Base-by-base conservation (phyloP, 2,113 vertebrate species). In the Lota lota region DNA sequence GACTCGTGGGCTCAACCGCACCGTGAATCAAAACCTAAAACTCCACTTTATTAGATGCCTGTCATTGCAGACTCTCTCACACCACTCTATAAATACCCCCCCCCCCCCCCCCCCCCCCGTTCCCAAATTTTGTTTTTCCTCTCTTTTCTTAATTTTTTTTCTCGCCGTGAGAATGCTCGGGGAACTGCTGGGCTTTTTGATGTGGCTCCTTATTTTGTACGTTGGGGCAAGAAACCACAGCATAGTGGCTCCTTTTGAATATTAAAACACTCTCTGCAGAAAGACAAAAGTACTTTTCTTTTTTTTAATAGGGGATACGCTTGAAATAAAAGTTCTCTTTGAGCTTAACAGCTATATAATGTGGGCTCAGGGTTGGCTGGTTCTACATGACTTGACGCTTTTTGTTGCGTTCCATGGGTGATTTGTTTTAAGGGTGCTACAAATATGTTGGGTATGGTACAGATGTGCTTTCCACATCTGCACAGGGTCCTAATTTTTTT, bases 151-250 rank as follows among this genome's bases (percentile, higher is more conserved):
- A 76, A 76, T 82, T 83, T 81, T 87, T 85, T 85, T 77, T 88
- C 70, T 76, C 77, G 79, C 85, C 86, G 90, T 89, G 88, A 90
- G 91, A 92, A 91, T 91, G 87, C 83, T 90, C 87, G 80, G 83
- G 76, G 83, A 83, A 78, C 8, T 85, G 91, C 88, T 83, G 85
- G 86, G 79, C 83, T 75, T 79, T 92, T 83, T 89, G 88, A 93
- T 93, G 92, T 92, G 91, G 92, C 85, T 90, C 89, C 85, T 90
- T 90, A 90, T 91, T 90, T 90, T 88, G 84, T 89, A 86, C 90
- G 79, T 87, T 86, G 84, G 84, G 67, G 72, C 79, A 84, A 84
- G 76, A 83, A 89, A 92, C 90, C 91, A 74, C 92, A 91, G 89
- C 88, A 91, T 91, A 85, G 88, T 85, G 88, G 88, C 84, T 88